Evolutionary conservation across 2,888 invertebrate species (phyloP), one percentile per base, ranked within the genome.

Genomic region (Tetranychus piercei): DNA sequence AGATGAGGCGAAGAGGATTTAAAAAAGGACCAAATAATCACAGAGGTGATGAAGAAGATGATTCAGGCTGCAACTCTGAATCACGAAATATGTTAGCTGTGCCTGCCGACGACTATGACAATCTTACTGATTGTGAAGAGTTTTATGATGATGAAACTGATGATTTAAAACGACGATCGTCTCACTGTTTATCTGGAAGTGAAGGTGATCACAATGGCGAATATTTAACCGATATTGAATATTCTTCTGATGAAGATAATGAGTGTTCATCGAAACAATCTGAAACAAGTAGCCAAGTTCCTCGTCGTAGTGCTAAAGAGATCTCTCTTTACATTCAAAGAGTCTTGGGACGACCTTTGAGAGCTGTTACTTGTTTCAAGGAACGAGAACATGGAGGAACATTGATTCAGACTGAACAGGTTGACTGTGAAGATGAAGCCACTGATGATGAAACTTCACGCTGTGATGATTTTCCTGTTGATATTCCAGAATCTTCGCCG

Each of bases 41-140:
- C 15, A 55, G 55, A 55, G 55, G 55, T 9, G 55, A 15, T 15
- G 55, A 55, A 55, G 55, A 55, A 55, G 55, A 55, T 55, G 55
- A 55, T 15, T 15, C 15, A 15, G 15, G 55, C 7, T 15, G 55
- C 15, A 15, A 9, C 15, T 55, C 55, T 9, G 55, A 55, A 15
- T 55, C 55, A 1, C 9, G 55, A 55, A 55, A 55, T 55, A 15
- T 55, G 2, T 15, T 55, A 55, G 15, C 11, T 55, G 55, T 55
- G 9, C 55, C 55, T 55, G 55, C 7, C 15, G 55, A 55, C 15
- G 55, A 20, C 8, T 23, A 20, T 22, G 69, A 69, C 5, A 23
- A 69, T 69, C 20, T 22, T 11, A 69, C 69, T 69, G 69, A 69
- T 23, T 23, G 69, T 69, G 69, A 69, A 69, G 69, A 69, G 20